Evolutionary conservation across 2,888 invertebrate genomes (phyloP), one percentile per base, ranked within the genome.

Genomic region (Ochropacha duplaris): DNA sequence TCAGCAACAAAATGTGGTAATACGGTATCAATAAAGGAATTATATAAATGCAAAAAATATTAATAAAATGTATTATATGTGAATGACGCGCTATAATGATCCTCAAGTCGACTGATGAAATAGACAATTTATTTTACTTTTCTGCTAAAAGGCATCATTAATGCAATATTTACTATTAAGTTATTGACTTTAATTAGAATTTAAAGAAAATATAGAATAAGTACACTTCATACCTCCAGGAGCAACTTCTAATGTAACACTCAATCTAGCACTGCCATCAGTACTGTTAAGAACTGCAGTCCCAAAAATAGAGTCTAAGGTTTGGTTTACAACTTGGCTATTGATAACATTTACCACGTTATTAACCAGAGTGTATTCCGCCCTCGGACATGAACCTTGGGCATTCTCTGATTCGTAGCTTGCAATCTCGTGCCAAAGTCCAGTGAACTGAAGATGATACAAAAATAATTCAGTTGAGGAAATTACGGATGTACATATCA

Each of bases 371-470:
- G 69, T 71, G 62, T 88, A 91, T 54, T 84, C 69, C 0, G 90
- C 87, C 16, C 86, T 80, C 4, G 64, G 63, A 57, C 92, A 92
- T 0, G 68, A 61, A 0, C 90, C 90, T 0, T 58, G 5, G 0
- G 79, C 72, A 50, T 76, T 84, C 0, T 76, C 75, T 0, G 86
- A 80, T 50, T 78, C 73, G 64, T 92, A 92, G 56, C 81, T 86
- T 11, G 79, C 66, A 39, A 87, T 79, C 65, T 86, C 73, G 55
- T 88, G 83, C 92, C 92, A 92, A 1, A 76, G 54, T 14, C 92
- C 92, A 49, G 69, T 58, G 61, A 90, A 92, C 92, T 92, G 64
- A 22, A 65, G 64, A 60, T 22, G 22, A 22, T 2, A 49, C 4
- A n/a, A n/a, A n/a, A n/a, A n/a, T n/a, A n/a, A n/a, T n/a, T n/a